Evolutionary conservation across 2,888 invertebrate genomes (phyloP).

Genomic region (Acleris sparsana): DNA sequence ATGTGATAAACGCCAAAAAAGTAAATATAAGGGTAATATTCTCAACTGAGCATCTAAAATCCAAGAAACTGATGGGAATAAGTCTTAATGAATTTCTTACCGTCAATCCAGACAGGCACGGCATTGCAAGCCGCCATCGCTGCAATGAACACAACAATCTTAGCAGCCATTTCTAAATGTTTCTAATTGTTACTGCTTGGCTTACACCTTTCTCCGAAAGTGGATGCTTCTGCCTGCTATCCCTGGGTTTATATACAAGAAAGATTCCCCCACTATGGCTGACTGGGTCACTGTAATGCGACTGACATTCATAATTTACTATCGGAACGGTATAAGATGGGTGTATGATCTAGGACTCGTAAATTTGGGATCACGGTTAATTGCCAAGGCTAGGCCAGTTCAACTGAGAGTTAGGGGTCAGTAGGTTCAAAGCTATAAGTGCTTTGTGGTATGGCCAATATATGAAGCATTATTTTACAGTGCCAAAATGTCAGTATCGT

Average conservation of each 20-base stretch:
- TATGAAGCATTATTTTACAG: no score
- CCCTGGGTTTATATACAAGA: slow-evolving; percentile 72
- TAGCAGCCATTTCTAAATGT: slow-evolving; percentile 60
- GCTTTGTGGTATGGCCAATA: neutral
- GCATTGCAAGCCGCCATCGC: slow-evolving; percentile 58
- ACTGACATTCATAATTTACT: slow-evolving; percentile 71
- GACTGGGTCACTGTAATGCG: slow-evolving; percentile 66
- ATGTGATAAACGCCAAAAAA: no score
- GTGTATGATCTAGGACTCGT: slow-evolving; percentile 57
- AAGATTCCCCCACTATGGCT: slow-evolving; percentile 65
- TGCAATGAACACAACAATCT: slow-evolving; percentile 58
- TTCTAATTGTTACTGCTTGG: slow-evolving; percentile 47
- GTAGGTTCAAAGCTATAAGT: neutral
- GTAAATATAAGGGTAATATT: no score
- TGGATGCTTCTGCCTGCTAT: slow-evolving; percentile 69
- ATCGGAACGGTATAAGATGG: slow-evolving; percentile 68
- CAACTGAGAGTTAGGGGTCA: slow-evolving; percentile 23
- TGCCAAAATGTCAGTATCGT: no score
- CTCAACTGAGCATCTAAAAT: no score
- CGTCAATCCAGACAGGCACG: slow-evolving; percentile 59
- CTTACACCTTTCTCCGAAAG: slow-evolving; percentile 60
- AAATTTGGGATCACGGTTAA: slow-evolving; percentile 48
- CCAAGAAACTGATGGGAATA: no score
- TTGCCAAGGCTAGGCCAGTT: slow-evolving; percentile 21
- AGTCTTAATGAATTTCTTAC: slow-evolving; percentile 46